Evolutionary conservation across 92 coral and sea anemone species (phyloP).

Genomic region (Heteractis magnifica): DNA sequence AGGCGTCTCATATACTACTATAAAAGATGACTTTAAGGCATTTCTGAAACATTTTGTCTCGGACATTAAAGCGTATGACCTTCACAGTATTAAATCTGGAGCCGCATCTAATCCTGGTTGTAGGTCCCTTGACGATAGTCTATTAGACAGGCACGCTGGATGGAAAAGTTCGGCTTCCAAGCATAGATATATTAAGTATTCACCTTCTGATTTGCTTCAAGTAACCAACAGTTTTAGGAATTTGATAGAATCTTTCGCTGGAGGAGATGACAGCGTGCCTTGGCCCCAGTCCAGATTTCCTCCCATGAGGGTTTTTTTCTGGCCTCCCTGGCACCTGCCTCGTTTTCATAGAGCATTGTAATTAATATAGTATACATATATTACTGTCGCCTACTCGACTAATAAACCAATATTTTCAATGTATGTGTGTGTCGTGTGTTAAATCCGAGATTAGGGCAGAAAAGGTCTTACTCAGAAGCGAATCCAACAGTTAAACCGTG

Average conservation of each 20-base stretch:
- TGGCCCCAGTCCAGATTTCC: background rate
- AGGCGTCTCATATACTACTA: slow-evolving; percentile 38
- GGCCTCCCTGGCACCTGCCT: slow-evolving; percentile 1
- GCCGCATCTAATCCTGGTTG: background rate
- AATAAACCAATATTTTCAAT: too few relatives aligned
- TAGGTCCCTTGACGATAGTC: background rate
- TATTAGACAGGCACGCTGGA: background rate
- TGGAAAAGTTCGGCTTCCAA: slow-evolving; percentile 28
- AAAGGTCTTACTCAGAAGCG: too few relatives aligned
- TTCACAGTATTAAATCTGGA: background rate
- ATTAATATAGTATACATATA: too few relatives aligned
- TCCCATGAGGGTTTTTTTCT: background rate
- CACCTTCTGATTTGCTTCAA: slow-evolving; percentile 7
- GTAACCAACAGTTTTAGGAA: background rate
- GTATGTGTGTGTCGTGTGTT: too few relatives aligned
- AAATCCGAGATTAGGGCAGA: too few relatives aligned
- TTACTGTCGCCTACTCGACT: too few relatives aligned
- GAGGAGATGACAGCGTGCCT: background rate
- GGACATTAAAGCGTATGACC: background rate
- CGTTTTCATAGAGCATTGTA: too few relatives aligned
- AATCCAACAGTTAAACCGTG: too few relatives aligned
- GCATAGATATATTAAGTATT: background rate
- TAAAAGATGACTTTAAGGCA: slow-evolving; percentile 36
- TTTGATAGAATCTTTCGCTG: too few relatives aligned
- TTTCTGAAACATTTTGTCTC: slow-evolving; percentile 14